phyloP scores from a whole-genome alignment of 2,888 invertebrate species.

The Metellina segmentata region DNA sequence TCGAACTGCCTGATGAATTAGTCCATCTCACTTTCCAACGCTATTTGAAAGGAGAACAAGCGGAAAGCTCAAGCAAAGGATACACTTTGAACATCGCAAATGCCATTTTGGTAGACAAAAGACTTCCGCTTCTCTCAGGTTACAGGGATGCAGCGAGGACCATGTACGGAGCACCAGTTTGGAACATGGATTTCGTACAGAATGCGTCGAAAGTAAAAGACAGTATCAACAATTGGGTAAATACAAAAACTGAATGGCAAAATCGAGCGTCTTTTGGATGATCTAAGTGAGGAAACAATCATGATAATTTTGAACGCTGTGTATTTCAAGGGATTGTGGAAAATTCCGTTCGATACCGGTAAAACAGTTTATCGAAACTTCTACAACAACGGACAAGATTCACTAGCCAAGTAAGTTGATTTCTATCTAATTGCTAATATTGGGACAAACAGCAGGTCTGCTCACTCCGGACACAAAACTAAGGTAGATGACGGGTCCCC shows the following conservation, averaged over 20 bases:
- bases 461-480: too few relatives aligned
- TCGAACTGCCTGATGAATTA: neutral
- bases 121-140: constrained; percentile 76
- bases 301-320: constrained; percentile 82
- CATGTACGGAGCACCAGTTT: constrained; percentile 48
- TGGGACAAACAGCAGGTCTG: too few relatives aligned
- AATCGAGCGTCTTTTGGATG: constrained; percentile 60
- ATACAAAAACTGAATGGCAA: constrained; percentile 72
- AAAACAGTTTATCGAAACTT: neutral
- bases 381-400: neutral
- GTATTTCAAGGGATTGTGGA: constrained; percentile 82
- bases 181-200: constrained; percentile 58
- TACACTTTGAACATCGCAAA: constrained; percentile 84
- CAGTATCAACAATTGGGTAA: constrained; percentile 71
- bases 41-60: neutral
- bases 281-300: constrained; percentile 77
- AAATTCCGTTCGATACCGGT: constrained; percentile 79
- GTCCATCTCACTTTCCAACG: constrained; percentile 25
- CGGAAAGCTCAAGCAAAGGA: neutral
- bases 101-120: constrained; percentile 85
- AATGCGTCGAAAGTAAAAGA: neutral
- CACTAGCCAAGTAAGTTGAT: constrained; percentile 7
- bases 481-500: too few relatives aligned
- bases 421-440: too few relatives aligned
- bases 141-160: constrained; percentile 36